phyloP scores from a whole-genome alignment of 2,888 invertebrate genomes.

The Colostygia pectinataria region DNA sequence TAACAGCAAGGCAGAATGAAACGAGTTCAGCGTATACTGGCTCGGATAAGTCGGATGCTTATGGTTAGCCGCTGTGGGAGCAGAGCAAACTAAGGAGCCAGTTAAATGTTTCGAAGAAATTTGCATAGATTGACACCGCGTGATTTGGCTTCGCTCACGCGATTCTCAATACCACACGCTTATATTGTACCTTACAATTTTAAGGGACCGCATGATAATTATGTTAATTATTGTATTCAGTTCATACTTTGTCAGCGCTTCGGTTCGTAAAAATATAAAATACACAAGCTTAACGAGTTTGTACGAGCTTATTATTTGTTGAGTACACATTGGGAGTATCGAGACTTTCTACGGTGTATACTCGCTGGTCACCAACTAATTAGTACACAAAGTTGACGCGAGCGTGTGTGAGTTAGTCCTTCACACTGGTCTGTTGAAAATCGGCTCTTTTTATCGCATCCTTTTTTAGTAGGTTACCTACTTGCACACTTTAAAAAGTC shows the following conservation, averaged over 20 bases:
- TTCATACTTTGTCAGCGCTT: slow-evolving; percentile 56
- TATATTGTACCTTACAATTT: slow-evolving; percentile 46
- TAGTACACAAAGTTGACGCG: slow-evolving; percentile 79
- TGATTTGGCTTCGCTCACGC: slow-evolving; percentile 65
- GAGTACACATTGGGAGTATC: slow-evolving; percentile 75
- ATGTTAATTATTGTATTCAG: slow-evolving; percentile 59
- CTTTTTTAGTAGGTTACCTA: too few species aligned
- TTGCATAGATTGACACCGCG: slow-evolving; percentile 79
- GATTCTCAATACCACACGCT: slow-evolving; percentile 47
- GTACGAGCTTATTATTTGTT: slow-evolving; percentile 72
- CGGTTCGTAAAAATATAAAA: slow-evolving; percentile 67
- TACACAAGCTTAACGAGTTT: slow-evolving; percentile 66
- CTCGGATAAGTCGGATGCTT: slow-evolving; percentile 54
- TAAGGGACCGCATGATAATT: slow-evolving; percentile 51
- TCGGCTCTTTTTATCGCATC: slow-evolving; percentile 20
- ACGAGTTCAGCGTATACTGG: slow-evolving; percentile 51
- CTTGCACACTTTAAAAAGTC: slow-evolving; percentile 9
- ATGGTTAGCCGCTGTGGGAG: slow-evolving; percentile 61
- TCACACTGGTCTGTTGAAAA: slow-evolving; percentile 24
- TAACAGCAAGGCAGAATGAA: slow-evolving; percentile 38
- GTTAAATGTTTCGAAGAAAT: slow-evolving; percentile 79
- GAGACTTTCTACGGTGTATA: slow-evolving; percentile 80
- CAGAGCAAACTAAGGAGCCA: slow-evolving; percentile 64
- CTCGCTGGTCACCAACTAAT: slow-evolving; percentile 80
- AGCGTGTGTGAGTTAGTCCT: slow-evolving; percentile 54